These are phyloP conservation scores for Hoplodrina blanda DNA, from an alignment of 2,888 invertebrate genomes.

Conservation along the genomic window DNA sequence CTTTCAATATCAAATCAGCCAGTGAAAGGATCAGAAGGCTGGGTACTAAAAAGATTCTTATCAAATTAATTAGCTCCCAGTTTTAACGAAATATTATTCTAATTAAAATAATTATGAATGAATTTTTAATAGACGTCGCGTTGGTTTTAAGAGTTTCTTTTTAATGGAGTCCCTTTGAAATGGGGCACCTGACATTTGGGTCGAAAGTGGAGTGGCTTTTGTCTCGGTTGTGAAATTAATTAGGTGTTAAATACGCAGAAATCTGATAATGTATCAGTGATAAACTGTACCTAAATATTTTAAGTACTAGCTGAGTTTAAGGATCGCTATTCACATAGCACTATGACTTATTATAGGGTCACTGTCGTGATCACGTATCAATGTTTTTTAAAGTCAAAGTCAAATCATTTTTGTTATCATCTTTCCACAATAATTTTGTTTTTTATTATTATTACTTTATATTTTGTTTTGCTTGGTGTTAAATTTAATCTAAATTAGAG, in stretches of 20 bases:
- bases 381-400: too few relatives aligned
- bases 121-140: slow-evolving; percentile 45
- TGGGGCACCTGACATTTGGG: neutral
- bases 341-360: too few relatives aligned
- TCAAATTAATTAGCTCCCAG: slow-evolving; percentile 48
- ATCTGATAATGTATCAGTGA: neutral
- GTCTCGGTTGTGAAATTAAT: neutral
- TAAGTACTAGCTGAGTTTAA: too few relatives aligned
- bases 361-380: too few relatives aligned
- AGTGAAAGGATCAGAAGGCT: slow-evolving; percentile 4
- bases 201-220: neutral
- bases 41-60: slow-evolving; percentile 36
- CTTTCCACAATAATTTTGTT: too few relatives aligned
- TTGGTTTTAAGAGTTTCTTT: slow-evolving; percentile 33
- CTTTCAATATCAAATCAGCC: slow-evolving; percentile 7
- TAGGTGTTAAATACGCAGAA: neutral
- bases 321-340: too few relatives aligned
- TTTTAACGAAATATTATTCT: slow-evolving; percentile 45
- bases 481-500: too few relatives aligned
- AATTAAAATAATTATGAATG: slow-evolving; percentile 49
- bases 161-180: slow-evolving; percentile 16
- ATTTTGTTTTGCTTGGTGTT: too few relatives aligned
- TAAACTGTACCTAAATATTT: too few relatives aligned
- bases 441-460: too few relatives aligned
- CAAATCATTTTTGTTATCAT: too few relatives aligned